These are phyloP conservation scores for Oryctolagus cuniculus DNA, from an alignment of 2,113 vertebrate species.

Conservation along the genomic window DNA sequence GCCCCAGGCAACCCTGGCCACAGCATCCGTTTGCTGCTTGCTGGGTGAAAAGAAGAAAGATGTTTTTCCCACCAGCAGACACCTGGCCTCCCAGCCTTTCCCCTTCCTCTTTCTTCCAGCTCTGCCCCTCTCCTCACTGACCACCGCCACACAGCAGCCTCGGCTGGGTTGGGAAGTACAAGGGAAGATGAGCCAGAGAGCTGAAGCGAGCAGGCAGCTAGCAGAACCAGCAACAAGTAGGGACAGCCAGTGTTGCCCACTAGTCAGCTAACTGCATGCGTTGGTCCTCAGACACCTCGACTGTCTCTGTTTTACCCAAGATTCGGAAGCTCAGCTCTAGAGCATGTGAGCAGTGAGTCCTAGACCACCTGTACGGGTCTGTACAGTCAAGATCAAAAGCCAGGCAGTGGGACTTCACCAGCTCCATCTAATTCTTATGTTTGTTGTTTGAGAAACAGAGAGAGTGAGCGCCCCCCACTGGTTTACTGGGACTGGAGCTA, in stretches of 20 bases:
- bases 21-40: neutral
- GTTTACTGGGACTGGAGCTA: too few species aligned
- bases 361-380: neutral
- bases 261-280: neutral
- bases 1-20: neutral
- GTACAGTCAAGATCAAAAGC: neutral
- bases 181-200: neutral
- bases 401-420: neutral
- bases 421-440: neutral
- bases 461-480: too few species aligned
- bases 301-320: neutral
- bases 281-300: neutral
- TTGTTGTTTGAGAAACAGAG: too few species aligned
- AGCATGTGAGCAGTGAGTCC: neutral
- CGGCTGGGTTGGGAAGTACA: neutral
- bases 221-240: neutral
- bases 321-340: neutral
- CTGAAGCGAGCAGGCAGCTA: neutral
- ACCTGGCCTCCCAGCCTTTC: neutral
- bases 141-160: neutral
- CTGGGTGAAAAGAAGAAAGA: neutral
- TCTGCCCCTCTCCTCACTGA: neutral
- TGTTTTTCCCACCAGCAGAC: neutral
- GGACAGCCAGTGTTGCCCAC: too few species aligned
- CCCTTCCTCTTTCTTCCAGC: neutral